These are phyloP conservation scores for Scotopteryx bipunctaria DNA, from an alignment of 2,888 invertebrate species.

Conservation along the genomic window DNA sequence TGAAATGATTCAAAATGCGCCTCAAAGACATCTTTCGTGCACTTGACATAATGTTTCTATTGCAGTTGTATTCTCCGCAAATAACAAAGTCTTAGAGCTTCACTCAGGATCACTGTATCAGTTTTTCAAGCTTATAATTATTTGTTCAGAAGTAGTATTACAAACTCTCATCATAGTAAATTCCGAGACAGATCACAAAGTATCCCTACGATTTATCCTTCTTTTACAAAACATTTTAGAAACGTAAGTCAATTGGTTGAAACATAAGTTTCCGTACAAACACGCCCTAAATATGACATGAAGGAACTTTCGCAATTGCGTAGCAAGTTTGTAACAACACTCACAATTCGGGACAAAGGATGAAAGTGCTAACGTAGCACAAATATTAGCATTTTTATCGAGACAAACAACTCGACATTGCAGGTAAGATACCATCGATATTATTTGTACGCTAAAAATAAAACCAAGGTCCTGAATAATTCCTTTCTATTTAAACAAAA, in stretches of 20 bases:
- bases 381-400: constrained; percentile 53
- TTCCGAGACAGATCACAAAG: too few relatives aligned
- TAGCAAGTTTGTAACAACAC: constrained; percentile 38
- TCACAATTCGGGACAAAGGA: constrained; percentile 36
- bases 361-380: constrained; percentile 41
- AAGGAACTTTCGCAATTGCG: constrained; percentile 39
- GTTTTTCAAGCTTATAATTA: too few relatives aligned
- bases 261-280: constrained; percentile 40
- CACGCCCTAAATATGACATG: constrained; percentile 40
- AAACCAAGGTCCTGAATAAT: constrained; percentile 16
- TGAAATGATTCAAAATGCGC: too few relatives aligned
- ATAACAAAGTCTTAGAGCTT: too few relatives aligned
- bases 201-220: constrained; percentile 13
- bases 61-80: too few relatives aligned
- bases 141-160: too few relatives aligned
- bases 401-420: constrained; percentile 43
- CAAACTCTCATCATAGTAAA: too few relatives aligned
- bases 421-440: constrained; percentile 37
- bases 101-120: too few relatives aligned
- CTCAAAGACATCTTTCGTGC: too few relatives aligned
- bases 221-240: constrained; percentile 25
- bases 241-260: constrained; percentile 36
- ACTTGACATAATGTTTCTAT: too few relatives aligned
- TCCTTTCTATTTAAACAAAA: constrained; percentile 18
- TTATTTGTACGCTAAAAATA: constrained; percentile 17